Percentiles rank a stretch among this genome's conserved stretches.
phyloP scores from a whole-genome alignment of 2,113 vertebrate species.

The Cephalopterus ornatus region DNA sequence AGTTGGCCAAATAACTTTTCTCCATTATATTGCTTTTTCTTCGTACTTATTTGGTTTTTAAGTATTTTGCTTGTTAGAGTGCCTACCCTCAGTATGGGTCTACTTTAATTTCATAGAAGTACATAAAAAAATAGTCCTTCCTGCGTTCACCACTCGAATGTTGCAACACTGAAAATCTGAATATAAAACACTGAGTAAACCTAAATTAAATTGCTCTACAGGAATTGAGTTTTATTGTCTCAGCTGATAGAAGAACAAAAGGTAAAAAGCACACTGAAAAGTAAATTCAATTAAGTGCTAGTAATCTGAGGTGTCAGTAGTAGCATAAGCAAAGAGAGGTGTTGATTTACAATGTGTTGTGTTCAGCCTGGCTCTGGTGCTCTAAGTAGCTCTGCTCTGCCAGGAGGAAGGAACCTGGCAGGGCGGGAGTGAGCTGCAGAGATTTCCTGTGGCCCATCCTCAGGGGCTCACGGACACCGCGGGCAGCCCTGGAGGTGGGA shows the following conservation, averaged over 20 bases:
- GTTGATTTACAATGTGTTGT: background rate
- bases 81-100: background rate
- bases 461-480: background rate
- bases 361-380: background rate
- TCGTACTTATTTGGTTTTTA: background rate
- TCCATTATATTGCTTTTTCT: background rate
- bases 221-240: background rate
- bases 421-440: background rate
- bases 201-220: background rate
- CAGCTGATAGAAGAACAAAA: background rate
- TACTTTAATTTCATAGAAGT: background rate
- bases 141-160: background rate
- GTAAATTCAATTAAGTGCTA: background rate
- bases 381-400: background rate
- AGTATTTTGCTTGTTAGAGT: background rate
- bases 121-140: background rate
- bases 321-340: background rate
- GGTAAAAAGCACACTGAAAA: background rate
- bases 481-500: background rate
- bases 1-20: background rate
- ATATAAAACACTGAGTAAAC: background rate
- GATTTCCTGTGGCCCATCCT: background rate
- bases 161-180: background rate
- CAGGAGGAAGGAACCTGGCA: background rate
- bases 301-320: conserved; percentile 3